Base-by-base conservation (phyloP, 2,113 vertebrate genomes). In the Tursiops truncatus region DNA sequence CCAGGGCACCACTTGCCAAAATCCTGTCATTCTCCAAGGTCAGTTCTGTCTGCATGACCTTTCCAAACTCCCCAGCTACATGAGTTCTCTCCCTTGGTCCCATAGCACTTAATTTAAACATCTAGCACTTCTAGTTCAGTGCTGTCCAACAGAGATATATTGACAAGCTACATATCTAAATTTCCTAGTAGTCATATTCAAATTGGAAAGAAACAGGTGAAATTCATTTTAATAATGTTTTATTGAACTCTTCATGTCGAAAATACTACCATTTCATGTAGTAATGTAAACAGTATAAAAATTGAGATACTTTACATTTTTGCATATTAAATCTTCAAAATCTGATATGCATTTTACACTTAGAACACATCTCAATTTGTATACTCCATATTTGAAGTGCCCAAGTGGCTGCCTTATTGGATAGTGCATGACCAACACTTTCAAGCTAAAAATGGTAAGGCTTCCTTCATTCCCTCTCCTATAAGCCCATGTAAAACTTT, bases 1-100 rank as follows among this genome's bases (percentile, higher is more conserved):
- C 50, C 38, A 85, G 58, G 77, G 23, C 56, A 96, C 84, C 23
- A 89, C 41, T 21, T 96, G 71, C 73, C 63, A 97, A 95, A 94
- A 85, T 92, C 36, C 47, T 38, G 21, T 92, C 50, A 95, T 76
- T 91, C 87, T 92, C 65, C 58, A 92, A 95, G 47, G 73, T 63
- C 11, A 8, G 63, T 60, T 92, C 65, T 81, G 14, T 74, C 12
- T 33, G 65, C n/a, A 68, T 36, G n/a, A 68, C 41, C 31, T 89
- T 92, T 91, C 83, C 60, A 94, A 93, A 77, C 73, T 60, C 65
- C 56, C 44, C 28, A 84, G 33, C 15, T 41, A 26, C 41, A 63
- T 38, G 77, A 80, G 36, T 20, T 89, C 53, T 95, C 77, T 84
- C 38, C 60, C 76, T 79, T 85, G 21, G 41, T 47, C 44, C 44